Evolutionary conservation across 2,888 invertebrate genomes (phyloP).

Genomic region (Mythimna pallens): DNA sequence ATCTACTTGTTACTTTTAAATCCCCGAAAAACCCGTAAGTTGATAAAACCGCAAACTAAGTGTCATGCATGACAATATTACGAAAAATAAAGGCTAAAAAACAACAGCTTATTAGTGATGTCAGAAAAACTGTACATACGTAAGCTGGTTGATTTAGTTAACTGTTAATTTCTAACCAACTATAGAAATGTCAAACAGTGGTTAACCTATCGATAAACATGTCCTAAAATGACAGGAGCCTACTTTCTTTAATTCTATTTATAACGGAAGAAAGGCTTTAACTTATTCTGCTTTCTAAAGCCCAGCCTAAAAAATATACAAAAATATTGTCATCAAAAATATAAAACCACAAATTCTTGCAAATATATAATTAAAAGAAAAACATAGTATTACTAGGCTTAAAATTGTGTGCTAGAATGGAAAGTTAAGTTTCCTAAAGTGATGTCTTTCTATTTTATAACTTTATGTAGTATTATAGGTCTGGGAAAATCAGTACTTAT

Average conservation of each 20-base stretch:
- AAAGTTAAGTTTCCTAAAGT: conserved; percentile 1
- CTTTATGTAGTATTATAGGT: not conserved
- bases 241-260: conserved; percentile 5
- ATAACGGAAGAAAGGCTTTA: conserved; percentile 6
- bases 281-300: conserved; percentile 11
- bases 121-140: conserved; percentile 3
- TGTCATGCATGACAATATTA: not conserved
- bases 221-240: not conserved
- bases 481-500: not conserved
- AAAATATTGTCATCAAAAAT: not conserved
- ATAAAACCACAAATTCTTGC: not conserved
- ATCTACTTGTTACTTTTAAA: not conserved
- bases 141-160: conserved; percentile 8
- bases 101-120: conserved; percentile 5
- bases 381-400: not conserved
- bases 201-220: not conserved
- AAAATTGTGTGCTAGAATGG: not conserved
- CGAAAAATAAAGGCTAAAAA: conserved; percentile 26
- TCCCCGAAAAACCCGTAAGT: conserved; percentile 21
- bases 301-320: not conserved
- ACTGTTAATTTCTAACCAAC: not conserved
- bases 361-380: not conserved
- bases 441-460: not conserved
- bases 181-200: not conserved
- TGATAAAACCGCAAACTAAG: conserved; percentile 24